phyloP scores from a whole-genome alignment of 2,797 vertebrate genomes.

The Echeneis naucrates region DNA sequence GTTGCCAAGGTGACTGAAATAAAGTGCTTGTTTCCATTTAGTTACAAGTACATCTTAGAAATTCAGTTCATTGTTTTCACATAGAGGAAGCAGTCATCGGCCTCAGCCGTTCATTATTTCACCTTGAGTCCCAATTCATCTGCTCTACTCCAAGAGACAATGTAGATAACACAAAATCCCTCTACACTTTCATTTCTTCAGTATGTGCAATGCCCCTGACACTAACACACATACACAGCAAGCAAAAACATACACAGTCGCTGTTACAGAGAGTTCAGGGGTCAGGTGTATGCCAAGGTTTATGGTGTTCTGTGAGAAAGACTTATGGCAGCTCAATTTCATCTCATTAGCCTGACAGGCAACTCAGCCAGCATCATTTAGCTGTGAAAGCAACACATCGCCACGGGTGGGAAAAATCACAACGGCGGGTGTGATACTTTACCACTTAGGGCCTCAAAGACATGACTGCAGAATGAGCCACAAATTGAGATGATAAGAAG shows the following conservation, averaged over 20 bases:
- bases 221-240: neutral
- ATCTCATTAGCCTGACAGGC: constrained; percentile 64
- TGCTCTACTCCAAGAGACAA: constrained; percentile 17
- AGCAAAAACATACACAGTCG: neutral
- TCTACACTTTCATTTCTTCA: neutral
- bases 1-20: constrained; percentile 13
- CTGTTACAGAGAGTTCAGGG: constrained; percentile 34
- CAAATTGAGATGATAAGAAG: constrained; percentile 48
- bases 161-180: neutral
- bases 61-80: neutral
- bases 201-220: neutral
- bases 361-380: constrained; percentile 56
- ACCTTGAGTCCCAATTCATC: constrained; percentile 4
- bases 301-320: constrained; percentile 38
- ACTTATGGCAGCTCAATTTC: constrained; percentile 61
- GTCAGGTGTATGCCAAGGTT: constrained; percentile 64
- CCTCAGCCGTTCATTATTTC: constrained; percentile 13
- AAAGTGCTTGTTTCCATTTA: constrained; percentile 21
- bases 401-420: constrained; percentile 45
- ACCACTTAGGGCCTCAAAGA: constrained; percentile 36
- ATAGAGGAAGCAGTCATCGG: neutral
- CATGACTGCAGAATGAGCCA: constrained; percentile 12
- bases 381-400: constrained; percentile 48
- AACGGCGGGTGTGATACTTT: constrained; percentile 4
- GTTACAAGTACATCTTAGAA: neutral